phyloP scores from a whole-genome alignment of 2,888 invertebrate genomes.

The Chrysolina americana region DNA sequence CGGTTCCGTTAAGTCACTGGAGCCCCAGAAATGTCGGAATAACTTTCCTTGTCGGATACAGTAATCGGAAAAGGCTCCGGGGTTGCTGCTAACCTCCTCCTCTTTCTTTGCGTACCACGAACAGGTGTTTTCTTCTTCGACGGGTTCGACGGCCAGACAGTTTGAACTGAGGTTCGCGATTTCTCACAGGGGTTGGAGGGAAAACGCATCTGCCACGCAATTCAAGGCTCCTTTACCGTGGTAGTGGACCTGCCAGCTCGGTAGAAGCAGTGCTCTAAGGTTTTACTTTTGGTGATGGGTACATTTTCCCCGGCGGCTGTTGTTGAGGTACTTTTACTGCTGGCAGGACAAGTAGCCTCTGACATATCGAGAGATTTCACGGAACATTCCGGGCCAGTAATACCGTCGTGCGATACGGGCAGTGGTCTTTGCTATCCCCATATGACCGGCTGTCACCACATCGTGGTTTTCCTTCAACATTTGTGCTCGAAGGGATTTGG shows the following conservation, averaged over 20 bases:
- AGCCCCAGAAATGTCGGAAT: conserved; percentile 29
- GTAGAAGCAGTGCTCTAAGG: background rate
- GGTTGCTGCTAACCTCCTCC: background rate
- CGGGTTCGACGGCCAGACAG: background rate
- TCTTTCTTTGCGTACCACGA: conserved; percentile 17
- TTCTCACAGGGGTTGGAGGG: conserved; percentile 26
- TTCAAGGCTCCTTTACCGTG: conserved; percentile 48
- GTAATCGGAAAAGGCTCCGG: background rate
- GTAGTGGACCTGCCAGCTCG: background rate
- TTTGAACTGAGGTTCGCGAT: background rate
- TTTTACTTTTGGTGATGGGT: background rate
- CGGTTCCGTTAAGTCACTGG: conserved; percentile 26
- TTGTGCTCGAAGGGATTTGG: background rate
- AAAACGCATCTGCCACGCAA: conserved; percentile 49
- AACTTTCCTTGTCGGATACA: background rate
- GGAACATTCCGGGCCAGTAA: no score
- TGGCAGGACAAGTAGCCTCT: background rate
- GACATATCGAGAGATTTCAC: no score
- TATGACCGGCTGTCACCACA: background rate
- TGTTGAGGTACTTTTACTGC: background rate
- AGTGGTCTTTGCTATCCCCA: no score
- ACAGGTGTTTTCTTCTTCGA: background rate
- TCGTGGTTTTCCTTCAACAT: background rate
- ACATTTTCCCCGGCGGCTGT: background rate
- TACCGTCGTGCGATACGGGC: no score